phyloP scores from a whole-genome alignment of 2,888 invertebrate genomes.

The Pseudococcus longispinus region DNA sequence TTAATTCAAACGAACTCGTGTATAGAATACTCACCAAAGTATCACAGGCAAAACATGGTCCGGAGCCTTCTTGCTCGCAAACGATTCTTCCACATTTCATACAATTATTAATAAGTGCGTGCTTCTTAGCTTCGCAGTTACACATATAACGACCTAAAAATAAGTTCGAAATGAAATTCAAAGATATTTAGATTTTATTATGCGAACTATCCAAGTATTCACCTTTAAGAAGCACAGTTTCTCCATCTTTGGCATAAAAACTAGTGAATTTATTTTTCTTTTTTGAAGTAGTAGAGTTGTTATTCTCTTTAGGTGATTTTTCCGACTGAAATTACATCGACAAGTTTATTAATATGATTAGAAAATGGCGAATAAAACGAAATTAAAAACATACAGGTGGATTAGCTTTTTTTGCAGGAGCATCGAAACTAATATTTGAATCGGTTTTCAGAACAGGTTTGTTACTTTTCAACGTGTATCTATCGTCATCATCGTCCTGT shows the following conservation, averaged over 20 bases:
- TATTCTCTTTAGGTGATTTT: neutral
- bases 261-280: conserved; percentile 80
- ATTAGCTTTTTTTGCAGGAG: neutral
- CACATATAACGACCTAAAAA: conserved; percentile 82
- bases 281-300: conserved; percentile 60
- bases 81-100: conserved; percentile 91
- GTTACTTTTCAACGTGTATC: neutral
- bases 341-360: neutral
- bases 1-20: neutral
- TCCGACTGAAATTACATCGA: neutral
- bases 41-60: conserved; percentile 93
- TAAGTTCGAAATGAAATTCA: conserved; percentile 53
- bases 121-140: conserved; percentile 90
- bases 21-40: conserved; percentile 70
- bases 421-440: neutral
- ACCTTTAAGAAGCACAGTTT: conserved; percentile 66
- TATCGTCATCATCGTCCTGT: neutral
- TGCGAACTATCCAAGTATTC: conserved; percentile 44
- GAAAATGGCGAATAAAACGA: neutral
- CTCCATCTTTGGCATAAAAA: conserved; percentile 76
- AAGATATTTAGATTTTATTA: neutral
- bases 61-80: conserved; percentile 94
- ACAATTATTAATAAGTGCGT: conserved; percentile 92
- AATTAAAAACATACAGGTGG: neutral
- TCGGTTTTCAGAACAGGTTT: neutral